Percentiles rank a stretch among this genome's conserved stretches.
phyloP scores from a whole-genome alignment of 2,797 vertebrate genomes.

The Myotis vivesi region DNA sequence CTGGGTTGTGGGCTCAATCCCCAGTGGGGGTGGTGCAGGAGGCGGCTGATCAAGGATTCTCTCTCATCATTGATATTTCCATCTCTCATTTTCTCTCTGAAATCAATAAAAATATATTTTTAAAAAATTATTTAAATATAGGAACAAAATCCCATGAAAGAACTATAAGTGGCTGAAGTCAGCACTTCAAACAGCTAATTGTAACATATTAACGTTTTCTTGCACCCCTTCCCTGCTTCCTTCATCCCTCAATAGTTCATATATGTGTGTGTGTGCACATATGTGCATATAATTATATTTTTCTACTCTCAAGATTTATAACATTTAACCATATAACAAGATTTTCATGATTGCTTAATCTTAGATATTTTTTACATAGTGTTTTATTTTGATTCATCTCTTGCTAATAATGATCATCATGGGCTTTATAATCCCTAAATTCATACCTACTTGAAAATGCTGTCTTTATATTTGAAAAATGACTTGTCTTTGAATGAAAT shows the following conservation, averaged over 20 bases:
- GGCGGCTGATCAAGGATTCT: too few species aligned
- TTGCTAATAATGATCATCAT: conserved; percentile 14
- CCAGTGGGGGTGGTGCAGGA: too few species aligned
- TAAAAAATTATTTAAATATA: neutral
- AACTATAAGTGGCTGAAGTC: neutral
- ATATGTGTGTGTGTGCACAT: neutral
- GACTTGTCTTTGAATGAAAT: neutral
- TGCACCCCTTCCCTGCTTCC: neutral
- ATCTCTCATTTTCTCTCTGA: too few species aligned
- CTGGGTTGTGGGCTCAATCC: too few species aligned
- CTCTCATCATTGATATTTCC: too few species aligned
- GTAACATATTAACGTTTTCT: neutral
- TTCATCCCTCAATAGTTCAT: neutral
- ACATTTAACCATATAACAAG: neutral
- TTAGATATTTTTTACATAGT: neutral
- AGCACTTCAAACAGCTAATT: neutral
- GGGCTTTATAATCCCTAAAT: neutral
- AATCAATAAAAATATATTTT: neutral
- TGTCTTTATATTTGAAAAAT: conserved; percentile 17
- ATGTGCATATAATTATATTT: neutral
- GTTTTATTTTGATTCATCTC: conserved; percentile 23
- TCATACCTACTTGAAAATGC: neutral
- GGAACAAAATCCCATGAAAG: neutral
- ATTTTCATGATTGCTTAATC: neutral
- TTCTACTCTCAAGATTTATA: neutral